Percentiles rank a stretch among this genome's conserved stretches.
Conservation (phyloP, 2,113 vertebrate genomes). For the Cebidichthys violaceus region DNA sequence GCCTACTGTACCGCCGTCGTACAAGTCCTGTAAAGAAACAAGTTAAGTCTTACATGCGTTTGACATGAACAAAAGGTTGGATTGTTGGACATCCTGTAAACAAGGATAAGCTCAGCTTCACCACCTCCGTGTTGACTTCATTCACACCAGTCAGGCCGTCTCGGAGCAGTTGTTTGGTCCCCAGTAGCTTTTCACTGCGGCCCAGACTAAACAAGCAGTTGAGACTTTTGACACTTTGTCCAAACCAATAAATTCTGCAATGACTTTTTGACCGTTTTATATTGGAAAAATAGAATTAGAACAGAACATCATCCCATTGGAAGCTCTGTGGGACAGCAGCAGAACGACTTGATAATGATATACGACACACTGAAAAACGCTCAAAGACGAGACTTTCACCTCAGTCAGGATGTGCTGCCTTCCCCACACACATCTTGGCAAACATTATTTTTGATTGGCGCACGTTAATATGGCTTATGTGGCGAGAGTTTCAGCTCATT, state of each 20-base stretch:
- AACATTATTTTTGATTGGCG: slow-evolving; percentile 35
- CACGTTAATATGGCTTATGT: slow-evolving; percentile 25
- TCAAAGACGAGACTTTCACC: background rate
- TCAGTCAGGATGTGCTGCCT: slow-evolving; percentile 39
- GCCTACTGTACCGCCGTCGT: background rate
- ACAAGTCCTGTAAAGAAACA: too few relatives aligned
- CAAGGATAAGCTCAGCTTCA: background rate
- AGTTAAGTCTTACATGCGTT: background rate
- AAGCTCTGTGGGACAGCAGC: background rate
- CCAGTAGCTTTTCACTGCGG: background rate
- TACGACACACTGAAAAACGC: background rate
- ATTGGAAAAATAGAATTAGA: background rate
- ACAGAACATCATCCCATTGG: background rate
- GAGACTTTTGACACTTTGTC: background rate
- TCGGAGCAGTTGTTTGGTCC: background rate
- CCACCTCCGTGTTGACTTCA: background rate
- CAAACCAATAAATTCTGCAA: background rate
- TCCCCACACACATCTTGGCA: slow-evolving; percentile 41
- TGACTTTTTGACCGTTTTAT: too few relatives aligned
- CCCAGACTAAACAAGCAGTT: background rate
- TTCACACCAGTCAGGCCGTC: background rate
- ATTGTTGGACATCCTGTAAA: background rate
- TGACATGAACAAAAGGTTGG: background rate
- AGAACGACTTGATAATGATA: background rate
- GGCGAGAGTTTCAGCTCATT: slow-evolving; percentile 37